These are phyloP conservation scores for Acleris cristana DNA, from an alignment of 2,888 invertebrate species.

Conservation along the genomic window DNA sequence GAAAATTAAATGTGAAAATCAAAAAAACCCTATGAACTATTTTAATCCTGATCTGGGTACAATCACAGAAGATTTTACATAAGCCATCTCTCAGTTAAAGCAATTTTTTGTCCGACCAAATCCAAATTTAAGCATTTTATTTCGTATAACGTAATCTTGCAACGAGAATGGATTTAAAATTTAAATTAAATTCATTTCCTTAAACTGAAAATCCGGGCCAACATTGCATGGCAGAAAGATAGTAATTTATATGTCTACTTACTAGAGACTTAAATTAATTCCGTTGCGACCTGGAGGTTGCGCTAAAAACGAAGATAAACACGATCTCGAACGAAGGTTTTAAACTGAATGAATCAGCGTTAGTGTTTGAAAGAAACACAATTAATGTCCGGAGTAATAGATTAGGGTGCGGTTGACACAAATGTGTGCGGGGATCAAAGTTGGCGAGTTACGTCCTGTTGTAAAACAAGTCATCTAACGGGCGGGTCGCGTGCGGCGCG, in stretches of 20 bases:
- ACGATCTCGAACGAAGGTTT: slow-evolving; percentile 24
- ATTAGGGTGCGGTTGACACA: slow-evolving; percentile 27
- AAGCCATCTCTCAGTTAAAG: no score
- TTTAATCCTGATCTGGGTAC: no score
- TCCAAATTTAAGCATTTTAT: neutral
- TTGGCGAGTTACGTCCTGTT: slow-evolving; percentile 24
- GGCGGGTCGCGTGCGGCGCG: slow-evolving; percentile 59
- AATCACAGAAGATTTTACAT: no score
- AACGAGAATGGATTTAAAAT: slow-evolving; percentile 22
- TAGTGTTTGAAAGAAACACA: slow-evolving; percentile 18
- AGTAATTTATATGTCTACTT: slow-evolving; percentile 19
- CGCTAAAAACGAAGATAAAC: slow-evolving; percentile 17
- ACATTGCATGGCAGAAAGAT: slow-evolving; percentile 16
- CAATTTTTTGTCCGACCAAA: no score
- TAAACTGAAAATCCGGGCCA: slow-evolving; percentile 31
- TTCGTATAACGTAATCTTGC: slow-evolving; percentile 15
- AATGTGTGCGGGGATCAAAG: slow-evolving; percentile 29
- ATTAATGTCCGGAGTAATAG: slow-evolving; percentile 24
- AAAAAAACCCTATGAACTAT: no score
- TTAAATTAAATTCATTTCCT: slow-evolving; percentile 33
- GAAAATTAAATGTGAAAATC: no score
- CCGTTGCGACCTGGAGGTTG: slow-evolving; percentile 13
- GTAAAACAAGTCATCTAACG: slow-evolving; percentile 45
- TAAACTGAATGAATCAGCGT: slow-evolving; percentile 29
- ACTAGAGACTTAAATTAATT: slow-evolving; percentile 27